A percentile compares a stretch with the other conserved stretches of the same genome.
Conservation (phyloP, 2,888 invertebrate species). For the Drosophila phalerata region DNA sequence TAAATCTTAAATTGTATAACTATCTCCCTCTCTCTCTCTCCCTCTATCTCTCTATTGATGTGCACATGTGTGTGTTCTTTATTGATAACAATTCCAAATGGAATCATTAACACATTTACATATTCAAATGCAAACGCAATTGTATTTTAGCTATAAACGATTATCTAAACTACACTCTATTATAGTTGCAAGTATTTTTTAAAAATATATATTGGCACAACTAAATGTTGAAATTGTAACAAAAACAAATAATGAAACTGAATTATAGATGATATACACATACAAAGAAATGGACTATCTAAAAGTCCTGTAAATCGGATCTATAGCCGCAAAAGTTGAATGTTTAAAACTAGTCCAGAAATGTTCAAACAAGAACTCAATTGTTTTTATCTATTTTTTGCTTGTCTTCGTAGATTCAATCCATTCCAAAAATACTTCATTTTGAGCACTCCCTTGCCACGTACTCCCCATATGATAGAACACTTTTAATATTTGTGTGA, state of each 20-base stretch:
- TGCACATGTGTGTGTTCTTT: conserved; percentile 53
- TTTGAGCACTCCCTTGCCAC: not conserved
- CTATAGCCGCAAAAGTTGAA: not conserved
- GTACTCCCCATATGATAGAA: not conserved
- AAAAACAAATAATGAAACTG: conserved; percentile 1
- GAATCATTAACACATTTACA: conserved; percentile 27
- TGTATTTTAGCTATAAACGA: conserved; percentile 43
- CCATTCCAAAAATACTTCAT: not conserved
- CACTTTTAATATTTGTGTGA: conserved; percentile 23
- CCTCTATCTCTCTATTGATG: conserved; percentile 44
- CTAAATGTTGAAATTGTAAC: conserved; percentile 44
- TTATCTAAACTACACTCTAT: conserved; percentile 17
- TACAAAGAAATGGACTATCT: not conserved
- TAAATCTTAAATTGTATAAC: conserved; percentile 45
- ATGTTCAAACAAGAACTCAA: not conserved
- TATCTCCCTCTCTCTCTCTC: not conserved
- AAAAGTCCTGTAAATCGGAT: not conserved
- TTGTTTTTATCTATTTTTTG: conserved; percentile 9
- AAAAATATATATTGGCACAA: conserved; percentile 63
- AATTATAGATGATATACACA: not conserved
- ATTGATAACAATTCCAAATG: conserved; percentile 48
- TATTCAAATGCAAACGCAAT: conserved; percentile 8
- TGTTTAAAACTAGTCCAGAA: conserved; percentile 21
- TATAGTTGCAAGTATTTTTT: conserved; percentile 58
- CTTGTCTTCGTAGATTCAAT: conserved; percentile 12